A percentile compares a stretch with the other conserved stretches of the same genome.
Evolutionary conservation across 2,797 vertebrate species (phyloP).

Genomic region (Zalophus californianus): DNA sequence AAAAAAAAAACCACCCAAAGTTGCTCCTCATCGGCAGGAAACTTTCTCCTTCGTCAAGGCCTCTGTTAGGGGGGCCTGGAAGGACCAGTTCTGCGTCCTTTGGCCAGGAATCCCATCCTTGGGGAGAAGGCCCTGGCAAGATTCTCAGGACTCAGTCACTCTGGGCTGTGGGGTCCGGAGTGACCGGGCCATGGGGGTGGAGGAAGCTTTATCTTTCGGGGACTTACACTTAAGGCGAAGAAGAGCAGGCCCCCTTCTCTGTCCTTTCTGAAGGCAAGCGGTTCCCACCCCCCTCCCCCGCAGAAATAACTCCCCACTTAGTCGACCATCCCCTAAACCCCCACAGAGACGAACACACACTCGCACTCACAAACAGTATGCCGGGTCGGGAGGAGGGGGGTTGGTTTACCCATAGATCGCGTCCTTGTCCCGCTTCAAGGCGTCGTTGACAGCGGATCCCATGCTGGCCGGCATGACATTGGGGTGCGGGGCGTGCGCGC

Average conservation of each 20-base stretch:
- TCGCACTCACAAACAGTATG: conserved; percentile 61
- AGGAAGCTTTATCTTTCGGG: conserved; percentile 37
- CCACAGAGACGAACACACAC: conserved; percentile 42
- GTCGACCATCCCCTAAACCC: not conserved
- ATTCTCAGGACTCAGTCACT: conserved; percentile 29
- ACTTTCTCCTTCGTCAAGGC: conserved; percentile 79
- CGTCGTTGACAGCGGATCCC: conserved; percentile 99
- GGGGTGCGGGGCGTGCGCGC: conserved; percentile 98
- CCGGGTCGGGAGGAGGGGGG: conserved; percentile 58
- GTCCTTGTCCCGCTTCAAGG: conserved; percentile 99
- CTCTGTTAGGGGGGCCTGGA: conserved; percentile 68
- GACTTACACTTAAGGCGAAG: not conserved
- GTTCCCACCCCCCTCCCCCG: not conserved
- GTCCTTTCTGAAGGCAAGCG: conserved; percentile 11
- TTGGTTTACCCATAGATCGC: conserved; percentile 97
- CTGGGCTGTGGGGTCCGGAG: conserved; percentile 26
- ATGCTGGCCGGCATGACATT: conserved; percentile 99
- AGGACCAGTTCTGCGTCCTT: conserved; percentile 54
- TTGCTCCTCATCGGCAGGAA: conserved; percentile 73
- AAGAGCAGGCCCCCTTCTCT: conserved; percentile 22
- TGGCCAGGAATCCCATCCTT: conserved; percentile 71
- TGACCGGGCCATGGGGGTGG: not conserved
- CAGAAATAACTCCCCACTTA: conserved; percentile 55
- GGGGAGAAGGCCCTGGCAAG: conserved; percentile 73
- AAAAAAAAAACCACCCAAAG: conserved; percentile 42